Evolutionary conservation across 1,140 invertebrate genomes (phyloP).

Genomic region (Scaptodrosophila lebanonensis): DNA sequence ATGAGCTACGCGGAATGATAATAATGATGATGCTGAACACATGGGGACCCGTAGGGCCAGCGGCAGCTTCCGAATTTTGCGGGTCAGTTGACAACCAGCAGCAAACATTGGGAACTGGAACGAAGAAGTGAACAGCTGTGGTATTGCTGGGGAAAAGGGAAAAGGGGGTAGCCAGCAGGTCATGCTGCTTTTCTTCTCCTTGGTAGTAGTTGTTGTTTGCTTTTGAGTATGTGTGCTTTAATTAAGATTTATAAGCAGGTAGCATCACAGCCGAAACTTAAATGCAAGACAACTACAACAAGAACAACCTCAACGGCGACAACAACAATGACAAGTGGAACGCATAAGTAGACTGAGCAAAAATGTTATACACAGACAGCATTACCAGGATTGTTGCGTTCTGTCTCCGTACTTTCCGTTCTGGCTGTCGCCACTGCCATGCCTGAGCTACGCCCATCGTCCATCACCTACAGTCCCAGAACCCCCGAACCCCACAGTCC

Average conservation of each 20-base stretch:
- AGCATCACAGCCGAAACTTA: slow-evolving; percentile 60
- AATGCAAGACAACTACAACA: slow-evolving; percentile 44
- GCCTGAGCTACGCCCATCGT: too few species aligned
- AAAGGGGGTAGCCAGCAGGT: not conserved
- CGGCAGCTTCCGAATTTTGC: too few species aligned
- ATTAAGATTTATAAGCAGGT: slow-evolving; percentile 70
- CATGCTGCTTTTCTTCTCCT: not conserved
- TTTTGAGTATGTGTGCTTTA: slow-evolving; percentile 65
- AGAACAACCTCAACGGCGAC: not conserved
- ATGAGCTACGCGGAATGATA: slow-evolving; percentile 15
- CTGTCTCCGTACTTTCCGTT: too few species aligned
- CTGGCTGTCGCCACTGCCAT: too few species aligned
- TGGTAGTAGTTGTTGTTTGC: slow-evolving; percentile 11
- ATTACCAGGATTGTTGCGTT: too few species aligned
- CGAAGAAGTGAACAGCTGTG: slow-evolving; percentile 8
- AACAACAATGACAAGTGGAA: slow-evolving; percentile 40
- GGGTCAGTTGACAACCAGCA: slow-evolving; percentile 15
- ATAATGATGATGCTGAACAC: slow-evolving; percentile 13
- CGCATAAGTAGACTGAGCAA: too few species aligned
- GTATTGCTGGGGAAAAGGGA: not conserved
- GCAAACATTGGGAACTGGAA: not conserved
- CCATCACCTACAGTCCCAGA: too few species aligned
- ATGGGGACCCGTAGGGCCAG: too few species aligned
- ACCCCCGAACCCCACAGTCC: not conserved
- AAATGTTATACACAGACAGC: too few species aligned